Evolutionary conservation across 2,113 vertebrate genomes (phyloP).

Genomic region (Oryzias celebensis): DNA sequence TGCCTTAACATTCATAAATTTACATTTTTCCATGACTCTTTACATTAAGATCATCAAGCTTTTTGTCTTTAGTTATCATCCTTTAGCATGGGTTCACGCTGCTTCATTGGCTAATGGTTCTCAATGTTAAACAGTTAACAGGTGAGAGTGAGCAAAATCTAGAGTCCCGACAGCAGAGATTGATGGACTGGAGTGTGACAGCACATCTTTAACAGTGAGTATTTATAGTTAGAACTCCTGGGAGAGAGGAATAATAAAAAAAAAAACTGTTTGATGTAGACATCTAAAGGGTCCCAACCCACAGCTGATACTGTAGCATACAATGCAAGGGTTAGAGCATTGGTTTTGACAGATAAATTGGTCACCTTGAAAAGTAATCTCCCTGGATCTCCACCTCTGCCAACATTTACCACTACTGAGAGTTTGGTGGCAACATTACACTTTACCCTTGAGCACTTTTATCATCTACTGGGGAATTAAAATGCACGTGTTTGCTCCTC

Average conservation of each 20-base stretch:
- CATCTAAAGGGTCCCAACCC: slow-evolving; percentile 6
- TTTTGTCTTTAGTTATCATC: not conserved
- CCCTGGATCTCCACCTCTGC: slow-evolving; percentile 23
- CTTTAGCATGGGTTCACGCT: slow-evolving; percentile 6
- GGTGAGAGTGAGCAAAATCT: slow-evolving; percentile 15
- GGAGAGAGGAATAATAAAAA: slow-evolving; percentile 1
- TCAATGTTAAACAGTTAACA: slow-evolving; percentile 2
- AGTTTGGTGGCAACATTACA: slow-evolving; percentile 56
- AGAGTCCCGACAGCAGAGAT: not conserved
- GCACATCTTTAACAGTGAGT: slow-evolving; percentile 27
- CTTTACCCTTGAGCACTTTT: slow-evolving; percentile 56
- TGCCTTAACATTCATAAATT: too few relatives aligned
- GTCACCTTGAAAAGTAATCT: slow-evolving; percentile 59
- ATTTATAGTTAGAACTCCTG: slow-evolving; percentile 12
- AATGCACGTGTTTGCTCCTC: slow-evolving; percentile 1
- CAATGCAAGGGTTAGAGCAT: slow-evolving; percentile 13
- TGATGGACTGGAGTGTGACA: not conserved
- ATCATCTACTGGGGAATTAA: slow-evolving; percentile 47
- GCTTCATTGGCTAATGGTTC: too few relatives aligned
- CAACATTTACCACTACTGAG: slow-evolving; percentile 13
- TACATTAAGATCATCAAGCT: too few relatives aligned
- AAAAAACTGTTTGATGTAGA: slow-evolving; percentile 20
- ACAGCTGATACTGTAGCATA: not conserved
- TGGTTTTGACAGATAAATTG: slow-evolving; percentile 41
- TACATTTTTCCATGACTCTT: too few relatives aligned